These are phyloP conservation scores for Melolontha melolontha DNA, from an alignment of 2,888 invertebrate genomes.

Conservation along the genomic window DNA sequence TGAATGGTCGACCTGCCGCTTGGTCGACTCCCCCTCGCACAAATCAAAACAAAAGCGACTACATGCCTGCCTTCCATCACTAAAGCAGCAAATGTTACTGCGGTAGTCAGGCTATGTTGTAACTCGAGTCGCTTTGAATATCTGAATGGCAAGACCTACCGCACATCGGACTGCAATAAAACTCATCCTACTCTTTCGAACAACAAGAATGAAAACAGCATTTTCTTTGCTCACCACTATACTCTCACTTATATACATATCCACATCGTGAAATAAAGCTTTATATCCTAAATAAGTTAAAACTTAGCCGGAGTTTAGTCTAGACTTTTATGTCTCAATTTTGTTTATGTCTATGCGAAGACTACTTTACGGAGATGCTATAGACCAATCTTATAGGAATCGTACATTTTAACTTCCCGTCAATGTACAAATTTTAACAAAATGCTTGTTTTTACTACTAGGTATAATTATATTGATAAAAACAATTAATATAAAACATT, in stretches of 20 bases:
- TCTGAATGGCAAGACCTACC: slow-evolving; percentile 41
- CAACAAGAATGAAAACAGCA: slow-evolving; percentile 19
- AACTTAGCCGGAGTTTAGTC: slow-evolving; percentile 21
- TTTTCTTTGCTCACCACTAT: slow-evolving; percentile 6
- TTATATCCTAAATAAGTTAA: slow-evolving; percentile 17
- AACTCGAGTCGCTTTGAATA: slow-evolving; percentile 38
- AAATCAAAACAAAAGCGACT: slow-evolving; percentile 30
- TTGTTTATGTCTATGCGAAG: slow-evolving; percentile 4
- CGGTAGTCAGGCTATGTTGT: slow-evolving; percentile 22
- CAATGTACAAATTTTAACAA: background rate
- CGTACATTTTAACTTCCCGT: background rate
- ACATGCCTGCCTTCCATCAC: slow-evolving; percentile 12
- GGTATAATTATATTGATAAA: background rate
- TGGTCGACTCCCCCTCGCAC: slow-evolving; percentile 31
- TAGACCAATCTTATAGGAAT: background rate
- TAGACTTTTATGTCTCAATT: slow-evolving; percentile 25
- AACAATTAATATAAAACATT: too few relatives aligned
- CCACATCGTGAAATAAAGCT: slow-evolving; percentile 19
- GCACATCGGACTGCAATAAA: slow-evolving; percentile 35
- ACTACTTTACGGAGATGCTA: background rate
- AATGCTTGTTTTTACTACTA: too few relatives aligned
- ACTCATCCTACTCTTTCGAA: slow-evolving; percentile 30
- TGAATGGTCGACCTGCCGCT: slow-evolving; percentile 26
- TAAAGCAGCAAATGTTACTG: slow-evolving; percentile 9
- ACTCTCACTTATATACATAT: slow-evolving; percentile 1